Percentiles rank a stretch among this genome's conserved stretches.
Evolutionary conservation across 2,888 invertebrate species (phyloP).

Genomic region (Cepaea hortensis): DNA sequence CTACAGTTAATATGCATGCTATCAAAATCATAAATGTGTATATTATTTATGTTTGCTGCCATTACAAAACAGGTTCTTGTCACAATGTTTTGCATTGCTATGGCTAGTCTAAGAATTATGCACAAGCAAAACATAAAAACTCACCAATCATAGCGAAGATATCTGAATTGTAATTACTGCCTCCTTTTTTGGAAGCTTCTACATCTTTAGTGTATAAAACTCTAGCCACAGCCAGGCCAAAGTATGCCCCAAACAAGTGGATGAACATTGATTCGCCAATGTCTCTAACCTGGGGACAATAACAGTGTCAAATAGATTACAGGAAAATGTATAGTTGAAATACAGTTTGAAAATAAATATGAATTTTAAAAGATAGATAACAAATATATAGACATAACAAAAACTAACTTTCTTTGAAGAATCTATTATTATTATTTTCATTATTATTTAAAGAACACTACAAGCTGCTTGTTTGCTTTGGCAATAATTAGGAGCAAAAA

Average conservation of each 20-base stretch:
- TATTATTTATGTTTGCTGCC: no score
- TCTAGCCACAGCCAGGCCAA: constrained; percentile 89
- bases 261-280: constrained; percentile 94
- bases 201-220: constrained; percentile 77
- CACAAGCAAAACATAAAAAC: constrained; percentile 12
- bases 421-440: no score
- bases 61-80: no score
- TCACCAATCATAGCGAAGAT: constrained; percentile 94
- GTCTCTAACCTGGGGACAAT: constrained; percentile 85
- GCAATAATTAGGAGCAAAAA: no score
- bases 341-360: no score
- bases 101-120: no score
- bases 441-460: no score
- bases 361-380: no score
- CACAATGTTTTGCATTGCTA: no score
- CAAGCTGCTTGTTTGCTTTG: no score
- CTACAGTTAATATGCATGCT: no score
- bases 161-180: constrained; percentile 86
- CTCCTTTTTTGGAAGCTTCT: constrained; percentile 59
- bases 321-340: background rate
- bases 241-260: constrained; percentile 95
- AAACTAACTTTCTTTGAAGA: background rate
- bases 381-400: background rate
- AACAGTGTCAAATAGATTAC: background rate
- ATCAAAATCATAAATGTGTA: no score